Percentiles rank a stretch among this genome's conserved stretches.
Conservation (phyloP, 2,888 invertebrate genomes). For the Acleris cristana region DNA sequence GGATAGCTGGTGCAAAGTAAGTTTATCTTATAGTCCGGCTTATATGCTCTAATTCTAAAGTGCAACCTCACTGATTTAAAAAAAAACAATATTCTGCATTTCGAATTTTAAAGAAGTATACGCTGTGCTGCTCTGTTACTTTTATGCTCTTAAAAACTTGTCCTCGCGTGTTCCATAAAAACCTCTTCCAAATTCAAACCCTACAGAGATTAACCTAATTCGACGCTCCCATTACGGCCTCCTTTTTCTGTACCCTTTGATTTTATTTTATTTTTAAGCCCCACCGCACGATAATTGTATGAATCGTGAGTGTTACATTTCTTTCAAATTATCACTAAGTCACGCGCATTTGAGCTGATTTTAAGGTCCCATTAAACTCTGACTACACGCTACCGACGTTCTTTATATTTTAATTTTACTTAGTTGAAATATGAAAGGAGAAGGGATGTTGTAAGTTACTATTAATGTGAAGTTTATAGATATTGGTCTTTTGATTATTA, state of each 20-base stretch:
- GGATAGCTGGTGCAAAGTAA: too few species aligned
- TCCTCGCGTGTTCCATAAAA: conserved; percentile 6
- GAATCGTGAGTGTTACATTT: conserved; percentile 32
- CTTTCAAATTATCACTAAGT: conserved; percentile 34
- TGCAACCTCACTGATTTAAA: too few species aligned
- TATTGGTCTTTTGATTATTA: conserved; percentile 18
- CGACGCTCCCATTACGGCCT: conserved; percentile 33
- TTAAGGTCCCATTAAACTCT: conserved; percentile 24
- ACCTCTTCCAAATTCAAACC: conserved; percentile 12
- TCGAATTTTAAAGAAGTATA: too few species aligned
- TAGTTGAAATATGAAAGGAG: conserved; percentile 10
- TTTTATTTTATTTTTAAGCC: conserved; percentile 29
- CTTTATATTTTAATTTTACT: conserved; percentile 23
- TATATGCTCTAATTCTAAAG: too few species aligned
- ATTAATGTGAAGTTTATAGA: conserved; percentile 26
- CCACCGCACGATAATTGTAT: conserved; percentile 36
- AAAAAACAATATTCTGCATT: too few species aligned
- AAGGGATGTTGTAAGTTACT: conserved; percentile 18
- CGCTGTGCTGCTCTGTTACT: too few species aligned
- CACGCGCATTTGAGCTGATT: conserved; percentile 27
- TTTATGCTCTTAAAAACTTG: background rate
- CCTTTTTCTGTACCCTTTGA: conserved; percentile 20
- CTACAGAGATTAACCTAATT: conserved; percentile 35
- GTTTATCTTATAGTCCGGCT: too few species aligned
- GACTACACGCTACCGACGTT: conserved; percentile 24